Conservation (phyloP, 2,888 invertebrate genomes). For the Drosophila picticornis region DNA sequence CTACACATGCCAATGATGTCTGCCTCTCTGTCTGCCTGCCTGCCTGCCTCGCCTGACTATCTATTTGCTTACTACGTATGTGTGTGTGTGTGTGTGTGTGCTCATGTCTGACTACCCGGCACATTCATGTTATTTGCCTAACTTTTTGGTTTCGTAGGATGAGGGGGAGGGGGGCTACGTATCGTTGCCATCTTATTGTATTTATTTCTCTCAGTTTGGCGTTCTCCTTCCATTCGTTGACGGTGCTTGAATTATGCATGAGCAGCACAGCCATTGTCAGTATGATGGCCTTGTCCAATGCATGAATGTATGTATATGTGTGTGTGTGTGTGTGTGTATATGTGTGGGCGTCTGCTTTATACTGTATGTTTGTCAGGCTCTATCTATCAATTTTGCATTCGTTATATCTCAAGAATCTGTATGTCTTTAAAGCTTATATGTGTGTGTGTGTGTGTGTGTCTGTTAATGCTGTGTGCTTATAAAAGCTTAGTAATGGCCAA, state of each 20-base stretch:
- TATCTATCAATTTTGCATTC: conserved; percentile 75
- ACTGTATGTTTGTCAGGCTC: conserved; percentile 31
- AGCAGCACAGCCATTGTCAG: conserved; percentile 63
- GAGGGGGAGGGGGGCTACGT: conserved; percentile 1
- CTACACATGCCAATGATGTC: conserved; percentile 59
- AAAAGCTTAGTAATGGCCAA: conserved; percentile 32
- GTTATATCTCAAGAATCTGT: conserved; percentile 68
- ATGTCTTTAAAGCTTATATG: conserved; percentile 59
- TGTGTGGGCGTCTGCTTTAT: neutral
- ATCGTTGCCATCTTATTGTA: conserved; percentile 47
- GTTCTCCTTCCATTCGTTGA: conserved; percentile 22
- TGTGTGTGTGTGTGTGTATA: conserved; percentile 4
- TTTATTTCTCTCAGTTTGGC: conserved; percentile 24
- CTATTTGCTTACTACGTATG: neutral
- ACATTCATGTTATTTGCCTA: conserved; percentile 57
- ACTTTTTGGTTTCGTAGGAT: conserved; percentile 35
- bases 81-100: neutral
- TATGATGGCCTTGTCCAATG: conserved; percentile 65
- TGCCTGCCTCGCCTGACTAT: conserved; percentile 4
- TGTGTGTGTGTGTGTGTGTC: neutral
- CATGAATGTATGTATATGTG: conserved; percentile 6
- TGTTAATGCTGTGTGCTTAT: conserved; percentile 33
- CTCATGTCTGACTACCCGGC: conserved; percentile 30
- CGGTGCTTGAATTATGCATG: conserved; percentile 70
- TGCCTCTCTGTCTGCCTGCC: conserved; percentile 23